Evolutionary conservation across 2,888 invertebrate genomes (phyloP), one percentile per base, ranked within the genome.

Genomic region (Acronicta alni): DNA sequence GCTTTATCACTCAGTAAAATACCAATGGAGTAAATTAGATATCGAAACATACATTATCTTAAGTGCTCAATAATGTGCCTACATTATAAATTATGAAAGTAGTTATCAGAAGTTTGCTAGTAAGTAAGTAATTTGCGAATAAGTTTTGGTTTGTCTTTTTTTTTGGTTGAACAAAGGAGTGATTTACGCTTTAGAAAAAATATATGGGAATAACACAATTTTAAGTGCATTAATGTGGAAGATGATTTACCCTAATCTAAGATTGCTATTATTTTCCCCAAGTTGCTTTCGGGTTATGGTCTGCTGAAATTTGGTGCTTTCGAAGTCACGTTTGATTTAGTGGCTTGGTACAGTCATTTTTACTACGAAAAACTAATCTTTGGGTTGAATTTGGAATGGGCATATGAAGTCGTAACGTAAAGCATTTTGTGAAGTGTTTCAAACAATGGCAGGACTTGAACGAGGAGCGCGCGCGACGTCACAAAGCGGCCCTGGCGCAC

Each of bases 401-500:
- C 6, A 3, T 3, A n/a, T 32, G 32, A 30, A 30, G 1, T 30
- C 7, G 35, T 35, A 35, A 3, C 35, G n/a, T n/a, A 35, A n/a
- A n/a, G 6, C 35, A 35, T 1, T 32, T 32, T n/a, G 30, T 35
- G n/a, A n/a, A 35, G 0, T 17, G 7, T 14, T 16, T 12, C n/a
- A 3, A 20, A 15, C 12, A 17, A 35, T 57, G 43, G 14, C 93
- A 96, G 90, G 97, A 97, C 79, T 94, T 98, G 39, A 96, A 96
- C 75, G 97, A 97, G 69, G 96, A 97, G 58, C 92, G 96, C 43
- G 96, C 97, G 75, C 95, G 96, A 58, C 97, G 97, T 85, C 95
- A 96, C 85, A 96, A 96, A 79, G 97, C 97, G 57, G 97, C 97
- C 6, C 91, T 99, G 83, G 97, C 98, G 9, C 97, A 98, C 90